Evolutionary conservation across 1,140 invertebrate genomes (phyloP).

Genomic region (Drosophila cardini): DNA sequence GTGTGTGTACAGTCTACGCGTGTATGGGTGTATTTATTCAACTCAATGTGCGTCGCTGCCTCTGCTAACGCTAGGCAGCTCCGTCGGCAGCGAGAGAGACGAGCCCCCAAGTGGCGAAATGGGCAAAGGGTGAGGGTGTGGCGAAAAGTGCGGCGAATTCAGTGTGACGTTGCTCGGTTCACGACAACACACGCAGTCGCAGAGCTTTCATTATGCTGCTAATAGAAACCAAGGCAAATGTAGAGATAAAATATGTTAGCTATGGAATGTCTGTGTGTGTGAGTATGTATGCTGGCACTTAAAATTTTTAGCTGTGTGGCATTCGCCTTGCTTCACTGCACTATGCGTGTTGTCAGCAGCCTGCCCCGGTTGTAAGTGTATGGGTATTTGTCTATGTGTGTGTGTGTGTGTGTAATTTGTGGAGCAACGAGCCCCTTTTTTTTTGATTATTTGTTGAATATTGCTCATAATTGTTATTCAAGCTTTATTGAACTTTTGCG

Average conservation of each 20-base stretch:
- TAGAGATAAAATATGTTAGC: slow-evolving; percentile 19
- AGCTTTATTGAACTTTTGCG: slow-evolving; percentile 70
- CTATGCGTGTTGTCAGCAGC: slow-evolving; percentile 26
- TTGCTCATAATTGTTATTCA: slow-evolving; percentile 73
- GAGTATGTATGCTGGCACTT: slow-evolving; percentile 55
- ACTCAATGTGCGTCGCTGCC: slow-evolving; percentile 41
- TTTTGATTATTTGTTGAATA: slow-evolving; percentile 40
- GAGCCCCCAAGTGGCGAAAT: slow-evolving; percentile 68
- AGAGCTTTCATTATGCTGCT: slow-evolving; percentile 53
- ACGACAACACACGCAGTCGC: slow-evolving; percentile 26
- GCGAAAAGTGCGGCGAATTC: slow-evolving; percentile 48
- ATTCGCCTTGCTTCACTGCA: slow-evolving; percentile 19
- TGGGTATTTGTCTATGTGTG: slow-evolving; percentile 17
- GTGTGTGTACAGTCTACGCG: slow-evolving; percentile 19
- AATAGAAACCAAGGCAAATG: slow-evolving; percentile 10
- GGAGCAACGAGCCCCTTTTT: slow-evolving; percentile 71
- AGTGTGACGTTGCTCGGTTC: slow-evolving; percentile 36
- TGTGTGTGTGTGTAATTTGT: slow-evolving; percentile 16
- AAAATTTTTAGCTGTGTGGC: slow-evolving; percentile 65
- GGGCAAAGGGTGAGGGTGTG: slow-evolving; percentile 35
- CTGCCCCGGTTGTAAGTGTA: slow-evolving; percentile 54
- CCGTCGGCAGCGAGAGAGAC: slow-evolving; percentile 53
- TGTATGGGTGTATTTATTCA: slow-evolving; percentile 9
- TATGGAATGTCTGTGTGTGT: slow-evolving; percentile 9
- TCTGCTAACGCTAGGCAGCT: slow-evolving; percentile 20